Conservation (phyloP, 2,888 invertebrate genomes). For the Melipona beecheii region DNA sequence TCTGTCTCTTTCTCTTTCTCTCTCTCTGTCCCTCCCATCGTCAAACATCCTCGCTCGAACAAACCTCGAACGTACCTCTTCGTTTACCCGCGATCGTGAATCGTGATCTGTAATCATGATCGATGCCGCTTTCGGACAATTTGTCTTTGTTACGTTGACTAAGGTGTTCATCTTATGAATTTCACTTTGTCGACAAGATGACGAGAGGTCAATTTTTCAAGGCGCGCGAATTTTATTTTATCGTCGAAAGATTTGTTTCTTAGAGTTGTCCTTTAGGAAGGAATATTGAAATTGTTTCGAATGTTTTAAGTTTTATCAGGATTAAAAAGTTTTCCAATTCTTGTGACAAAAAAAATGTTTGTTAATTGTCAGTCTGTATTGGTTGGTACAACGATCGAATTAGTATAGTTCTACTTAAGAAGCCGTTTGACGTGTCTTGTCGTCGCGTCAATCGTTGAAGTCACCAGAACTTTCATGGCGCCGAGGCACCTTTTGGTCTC, state of each 20-base stretch:
- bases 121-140: conserved; percentile 33
- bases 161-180: neutral
- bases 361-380: neutral
- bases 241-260: neutral
- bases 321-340: neutral
- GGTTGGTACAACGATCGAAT: too few relatives aligned
- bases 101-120: conserved; percentile 48
- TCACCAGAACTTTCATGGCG: conserved; percentile 19
- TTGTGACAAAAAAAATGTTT: neutral
- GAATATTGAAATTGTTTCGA: neutral
- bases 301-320: neutral
- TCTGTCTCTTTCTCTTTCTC: conserved; percentile 10
- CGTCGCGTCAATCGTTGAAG: conserved; percentile 25
- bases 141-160: neutral
- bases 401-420: too few relatives aligned
- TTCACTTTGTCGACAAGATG: neutral
- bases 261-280: neutral
- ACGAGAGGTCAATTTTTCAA: neutral
- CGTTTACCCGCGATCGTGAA: conserved; percentile 5
- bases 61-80: conserved; percentile 22
- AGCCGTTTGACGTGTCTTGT: neutral
- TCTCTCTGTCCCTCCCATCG: neutral
- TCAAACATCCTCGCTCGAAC: neutral
- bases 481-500: neutral
- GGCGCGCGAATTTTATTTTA: neutral